These are phyloP conservation scores for Drosophila sordidula DNA, from an alignment of 2,888 invertebrate species.

Conservation along the genomic window DNA sequence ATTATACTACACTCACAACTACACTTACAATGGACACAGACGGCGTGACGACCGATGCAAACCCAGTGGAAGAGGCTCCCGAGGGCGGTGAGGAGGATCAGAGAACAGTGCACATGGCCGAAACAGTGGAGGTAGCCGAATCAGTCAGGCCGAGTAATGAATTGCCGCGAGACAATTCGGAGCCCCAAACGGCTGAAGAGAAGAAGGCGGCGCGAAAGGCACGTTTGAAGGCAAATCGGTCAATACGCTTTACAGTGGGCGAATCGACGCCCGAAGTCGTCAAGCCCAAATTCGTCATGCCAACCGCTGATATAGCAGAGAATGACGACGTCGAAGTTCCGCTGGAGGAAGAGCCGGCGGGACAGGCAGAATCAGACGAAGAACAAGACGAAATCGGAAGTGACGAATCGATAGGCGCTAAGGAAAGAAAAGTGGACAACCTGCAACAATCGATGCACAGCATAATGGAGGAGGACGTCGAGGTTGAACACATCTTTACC, in stretches of 20 bases:
- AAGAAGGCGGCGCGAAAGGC: constrained; percentile 7
- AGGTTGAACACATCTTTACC: not conserved
- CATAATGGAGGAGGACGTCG: not conserved
- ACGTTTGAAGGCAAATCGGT: constrained; percentile 3
- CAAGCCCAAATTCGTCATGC: not conserved
- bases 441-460: not conserved
- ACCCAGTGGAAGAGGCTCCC: no score
- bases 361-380: not conserved
- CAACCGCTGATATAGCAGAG: not conserved
- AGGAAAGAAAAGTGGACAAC: no score
- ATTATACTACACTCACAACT: not conserved
- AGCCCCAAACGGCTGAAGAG: not conserved
- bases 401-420: not conserved
- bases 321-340: not conserved
- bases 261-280: not conserved
- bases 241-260: constrained; percentile 11
- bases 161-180: not conserved
- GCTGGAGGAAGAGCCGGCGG: not conserved
- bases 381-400: not conserved
- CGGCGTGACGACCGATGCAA: not conserved
- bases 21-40: constrained; percentile 2
- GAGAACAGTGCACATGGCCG: not conserved
- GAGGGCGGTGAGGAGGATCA: not conserved
- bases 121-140: not conserved
- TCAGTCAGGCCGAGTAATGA: not conserved